These are phyloP conservation scores for Microctonus brassicae DNA, from an alignment of 2,888 invertebrate species.

Conservation along the genomic window DNA sequence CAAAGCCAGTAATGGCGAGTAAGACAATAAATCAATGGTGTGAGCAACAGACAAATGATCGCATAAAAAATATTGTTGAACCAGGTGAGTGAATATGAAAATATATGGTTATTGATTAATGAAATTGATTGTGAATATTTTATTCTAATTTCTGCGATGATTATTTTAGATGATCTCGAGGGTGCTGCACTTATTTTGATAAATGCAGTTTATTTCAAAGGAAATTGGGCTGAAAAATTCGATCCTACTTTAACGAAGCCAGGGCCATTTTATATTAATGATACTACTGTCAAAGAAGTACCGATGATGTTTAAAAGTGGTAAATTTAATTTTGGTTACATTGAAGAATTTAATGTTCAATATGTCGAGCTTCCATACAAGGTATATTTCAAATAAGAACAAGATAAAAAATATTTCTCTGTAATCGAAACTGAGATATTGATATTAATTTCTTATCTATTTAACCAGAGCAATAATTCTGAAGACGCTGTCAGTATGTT, in stretches of 20 bases:
- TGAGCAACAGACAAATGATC: conserved; percentile 82
- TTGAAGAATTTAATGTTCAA: conserved; percentile 72
- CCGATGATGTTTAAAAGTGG: conserved; percentile 80
- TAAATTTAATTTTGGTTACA: conserved; percentile 70
- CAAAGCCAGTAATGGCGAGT: conserved; percentile 66
- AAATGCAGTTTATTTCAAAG: conserved; percentile 91
- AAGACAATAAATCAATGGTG: conserved; percentile 85
- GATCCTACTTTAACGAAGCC: conserved; percentile 72
- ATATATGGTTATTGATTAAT: no score
- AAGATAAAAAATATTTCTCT: neutral
- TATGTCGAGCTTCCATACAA: conserved; percentile 81
- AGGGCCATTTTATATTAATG: conserved; percentile 76
- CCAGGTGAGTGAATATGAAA: conserved; percentile 63
- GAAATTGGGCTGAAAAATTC: conserved; percentile 81
- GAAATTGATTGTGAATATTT: no score
- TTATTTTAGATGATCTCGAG: conserved; percentile 70
- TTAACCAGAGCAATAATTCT: conserved; percentile 71
- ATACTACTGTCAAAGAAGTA: conserved; percentile 73
- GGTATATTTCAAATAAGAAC: conserved; percentile 51
- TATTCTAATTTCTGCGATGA: no score
- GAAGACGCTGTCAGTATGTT: conserved; percentile 74
- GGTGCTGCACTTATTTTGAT: conserved; percentile 80
- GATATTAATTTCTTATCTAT: neutral
- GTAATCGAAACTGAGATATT: neutral
- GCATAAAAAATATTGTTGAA: conserved; percentile 83